Base-by-base conservation (phyloP, 2,113 vertebrate genomes). In the Notothenia rossii region DNA sequence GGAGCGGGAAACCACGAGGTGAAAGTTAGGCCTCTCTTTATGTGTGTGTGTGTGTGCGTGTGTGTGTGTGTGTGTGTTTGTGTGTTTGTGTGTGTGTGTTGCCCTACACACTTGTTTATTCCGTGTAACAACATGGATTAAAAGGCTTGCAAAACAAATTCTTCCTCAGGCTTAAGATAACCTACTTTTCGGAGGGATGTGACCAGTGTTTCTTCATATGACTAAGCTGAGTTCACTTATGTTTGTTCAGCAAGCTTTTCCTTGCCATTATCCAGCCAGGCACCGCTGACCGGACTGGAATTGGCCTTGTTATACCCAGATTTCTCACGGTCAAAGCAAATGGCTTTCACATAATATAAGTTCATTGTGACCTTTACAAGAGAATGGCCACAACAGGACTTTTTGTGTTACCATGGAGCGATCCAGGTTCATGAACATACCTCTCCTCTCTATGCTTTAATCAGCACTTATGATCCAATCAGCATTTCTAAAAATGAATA, bases 1-100 rank as follows among this genome's bases (percentile, higher is more conserved):
- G 69, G 86, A 94, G 50, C 89, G 85, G 66, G 91, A 89, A 62
- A 80, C 55, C 33, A 81, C 15, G 2, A 95, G 94, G 95, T 96
- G 55, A 91, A 83, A 55, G 54, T 67, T 49, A 25, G 3, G 18
- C 54, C 12, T 55, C 67, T 60, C 7, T 55, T 5, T 25, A 10
- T 53, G 25, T 61, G 43, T 68, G 10, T 65, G 17, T 29, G 22
- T 77, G 29, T 65, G 17, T 59, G 56, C 8, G 25, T 29, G 13
- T 53, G 25, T 61, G 43, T 68, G 10, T 29, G 29, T 4, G 25
- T 29, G 25, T 3, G 3, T 3, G 25, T 29, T 2, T 29, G 25
- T 29, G 25, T 29, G 25, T 29, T 2, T 29, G 51, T 49, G 48
- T 49, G 48, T 14, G 48, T 49, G 48, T 50, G 50, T 60, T 85